Evolutionary conservation across 2,797 vertebrate genomes (phyloP).

Genomic region (Phrynocephalus guinanensis): DNA sequence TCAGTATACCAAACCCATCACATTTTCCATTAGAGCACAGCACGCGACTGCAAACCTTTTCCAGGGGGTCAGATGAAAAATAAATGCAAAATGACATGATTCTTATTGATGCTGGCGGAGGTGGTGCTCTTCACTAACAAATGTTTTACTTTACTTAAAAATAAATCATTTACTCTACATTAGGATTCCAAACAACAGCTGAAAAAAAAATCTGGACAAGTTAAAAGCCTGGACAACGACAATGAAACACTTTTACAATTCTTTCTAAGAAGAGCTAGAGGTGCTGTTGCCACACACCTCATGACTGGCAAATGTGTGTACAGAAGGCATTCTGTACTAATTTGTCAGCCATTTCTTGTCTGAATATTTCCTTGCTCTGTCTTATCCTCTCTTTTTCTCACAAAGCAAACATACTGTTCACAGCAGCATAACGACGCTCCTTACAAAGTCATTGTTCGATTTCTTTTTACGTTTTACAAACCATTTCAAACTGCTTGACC

Average conservation of each 20-base stretch:
- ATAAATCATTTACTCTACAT: neutral
- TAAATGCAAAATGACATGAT: neutral
- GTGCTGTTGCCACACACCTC: neutral
- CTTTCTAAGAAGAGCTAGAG: neutral
- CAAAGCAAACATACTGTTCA: neutral
- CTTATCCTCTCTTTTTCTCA: neutral
- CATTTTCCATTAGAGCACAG: neutral
- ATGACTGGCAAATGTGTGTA: neutral
- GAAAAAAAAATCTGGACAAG: too few species aligned
- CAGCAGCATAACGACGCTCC: neutral
- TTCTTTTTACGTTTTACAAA: neutral
- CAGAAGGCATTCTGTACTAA: neutral
- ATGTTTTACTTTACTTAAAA: neutral
- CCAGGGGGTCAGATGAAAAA: neutral
- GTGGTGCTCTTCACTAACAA: neutral
- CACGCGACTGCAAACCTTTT: neutral
- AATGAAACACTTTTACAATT: neutral
- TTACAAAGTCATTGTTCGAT: neutral
- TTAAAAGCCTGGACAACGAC: neutral
- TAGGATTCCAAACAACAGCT: neutral
- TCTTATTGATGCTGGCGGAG: neutral
- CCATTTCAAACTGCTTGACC: too few species aligned
- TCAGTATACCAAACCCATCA: neutral
- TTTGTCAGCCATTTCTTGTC: neutral
- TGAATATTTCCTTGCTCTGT: neutral